Evolutionary conservation across 2,888 invertebrate genomes (phyloP), one percentile per base, ranked within the genome.

Genomic region (Taenaris catops): DNA sequence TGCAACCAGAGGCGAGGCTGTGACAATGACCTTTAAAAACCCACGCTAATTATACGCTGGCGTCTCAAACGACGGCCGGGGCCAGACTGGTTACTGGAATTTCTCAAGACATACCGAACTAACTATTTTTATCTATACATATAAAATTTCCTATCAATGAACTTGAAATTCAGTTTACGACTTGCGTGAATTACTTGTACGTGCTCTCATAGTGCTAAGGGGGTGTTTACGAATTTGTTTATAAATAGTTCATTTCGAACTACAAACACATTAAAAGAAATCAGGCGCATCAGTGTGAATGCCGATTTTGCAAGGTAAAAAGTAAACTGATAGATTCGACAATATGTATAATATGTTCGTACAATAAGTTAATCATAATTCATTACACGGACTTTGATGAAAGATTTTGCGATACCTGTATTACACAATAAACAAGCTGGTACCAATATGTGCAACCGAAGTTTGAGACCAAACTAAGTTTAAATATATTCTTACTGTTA

Each of bases 1-100:
- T 40, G 40, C 65, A 61, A 63, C 58, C 63, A 58, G 55, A 61
- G 59, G 53, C 61, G 59, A 65, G 64, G 68, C 75, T 72, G 71
- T 63, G 84, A 86, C 84, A 84, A 83, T 86, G 84, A 83, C 81
- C 84, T 83, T 79, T 80, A 59, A 53, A 61, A 67, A 68, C 81
- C 81, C 80, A 81, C 83, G 81, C 83, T 84, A 86, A 84, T 83
- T 80, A 84, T 84, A 84, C 57, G 62, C 64, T 49, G 62, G 59
- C 63, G 60, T 60, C 61, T 63, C 57, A 62, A 58, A 63, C 61
- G 57, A 60, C 63, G 58, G 61, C 65, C 63, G 59, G 58, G 60
- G 65, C 63, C 64, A 66, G 71, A 68, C 76, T 68, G 64, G 68
- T 64, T 63, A 62, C 63, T 63, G 62, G 63, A 59, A 52, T 67